Conservation (phyloP, 2,888 invertebrate species). For the Dusona sp. region DNA sequence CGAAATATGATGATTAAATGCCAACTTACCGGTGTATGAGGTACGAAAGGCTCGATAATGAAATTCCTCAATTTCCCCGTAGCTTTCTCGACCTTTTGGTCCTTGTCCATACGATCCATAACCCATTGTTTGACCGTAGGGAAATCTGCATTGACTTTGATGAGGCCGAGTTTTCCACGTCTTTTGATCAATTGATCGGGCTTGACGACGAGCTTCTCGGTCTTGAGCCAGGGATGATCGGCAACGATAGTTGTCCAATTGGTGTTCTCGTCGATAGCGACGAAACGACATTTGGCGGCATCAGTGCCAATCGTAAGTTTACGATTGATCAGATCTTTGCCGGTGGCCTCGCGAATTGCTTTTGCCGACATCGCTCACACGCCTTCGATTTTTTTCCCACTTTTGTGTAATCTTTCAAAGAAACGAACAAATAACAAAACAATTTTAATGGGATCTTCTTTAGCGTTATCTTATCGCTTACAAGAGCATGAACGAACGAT, state of each 20-base stretch:
- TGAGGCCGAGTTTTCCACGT: conserved; percentile 98
- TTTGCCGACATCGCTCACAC: conserved; percentile 94
- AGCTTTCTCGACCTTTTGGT: conserved; percentile 95
- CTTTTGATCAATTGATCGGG: conserved; percentile 99
- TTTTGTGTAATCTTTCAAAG: conserved; percentile 5
- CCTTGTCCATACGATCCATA: conserved; percentile 92
- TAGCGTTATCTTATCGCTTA: conserved; percentile 1
- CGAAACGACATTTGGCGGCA: conserved; percentile 92
- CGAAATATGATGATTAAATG: conserved; percentile 35
- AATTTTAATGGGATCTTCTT: not conserved
- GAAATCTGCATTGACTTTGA: conserved; percentile 96
- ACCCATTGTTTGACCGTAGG: conserved; percentile 95
- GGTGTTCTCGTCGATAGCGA: conserved; percentile 91
- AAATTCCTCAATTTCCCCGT: conserved; percentile 96
- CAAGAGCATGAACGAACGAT: not conserved
- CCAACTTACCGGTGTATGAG: conserved; percentile 91
- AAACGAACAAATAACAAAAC: conserved; percentile 1
- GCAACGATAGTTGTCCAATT: conserved; percentile 91
- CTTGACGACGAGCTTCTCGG: conserved; percentile 97
- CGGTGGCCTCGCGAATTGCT: conserved; percentile 97
- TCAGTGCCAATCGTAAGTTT: conserved; percentile 89
- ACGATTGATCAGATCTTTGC: conserved; percentile 96
- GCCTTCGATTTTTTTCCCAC: conserved; percentile 4
- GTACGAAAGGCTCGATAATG: conserved; percentile 98
- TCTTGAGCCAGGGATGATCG: conserved; percentile 94